Percentiles rank a stretch among this genome's conserved stretches.
Conservation (phyloP, 2,888 invertebrate species). For the Hirtodrosophila confusa region DNA sequence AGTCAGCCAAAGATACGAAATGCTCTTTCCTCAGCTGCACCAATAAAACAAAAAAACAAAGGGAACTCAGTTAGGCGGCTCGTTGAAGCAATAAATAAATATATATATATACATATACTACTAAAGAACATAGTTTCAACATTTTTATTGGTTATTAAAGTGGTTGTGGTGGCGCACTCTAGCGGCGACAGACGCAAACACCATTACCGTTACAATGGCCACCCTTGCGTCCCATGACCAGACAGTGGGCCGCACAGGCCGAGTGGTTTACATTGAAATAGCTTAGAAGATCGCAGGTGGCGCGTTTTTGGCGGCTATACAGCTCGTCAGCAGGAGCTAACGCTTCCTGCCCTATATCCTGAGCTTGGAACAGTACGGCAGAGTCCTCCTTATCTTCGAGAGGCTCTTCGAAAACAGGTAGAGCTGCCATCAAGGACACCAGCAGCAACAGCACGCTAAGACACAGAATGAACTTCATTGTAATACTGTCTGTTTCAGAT, state of each 20-base stretch:
- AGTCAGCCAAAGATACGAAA: slow-evolving; percentile 50
- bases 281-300: slow-evolving; percentile 84
- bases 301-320: slow-evolving; percentile 81
- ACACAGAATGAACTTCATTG: slow-evolving; percentile 39
- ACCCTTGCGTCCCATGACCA: slow-evolving; percentile 77
- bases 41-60: slow-evolving; percentile 7
- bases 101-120: slow-evolving; percentile 26
- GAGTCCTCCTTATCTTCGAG: not conserved
- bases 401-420: slow-evolving; percentile 16
- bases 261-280: slow-evolving; percentile 73
- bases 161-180: slow-evolving; percentile 8
- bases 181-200: slow-evolving; percentile 83
- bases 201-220: slow-evolving; percentile 82
- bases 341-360: not conserved
- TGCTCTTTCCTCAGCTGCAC: slow-evolving; percentile 34
- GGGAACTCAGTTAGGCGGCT: slow-evolving; percentile 51
- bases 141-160: slow-evolving; percentile 1
- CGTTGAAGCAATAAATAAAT: slow-evolving; percentile 59
- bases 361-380: no score
- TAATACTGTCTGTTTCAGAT: not conserved
- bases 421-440: slow-evolving; percentile 31
- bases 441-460: slow-evolving; percentile 21
- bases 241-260: slow-evolving; percentile 84
- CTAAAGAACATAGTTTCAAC: not conserved
- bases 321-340: not conserved